Conservation (phyloP, 2,797 vertebrate genomes). For the Chrysocyon brachyurus region DNA sequence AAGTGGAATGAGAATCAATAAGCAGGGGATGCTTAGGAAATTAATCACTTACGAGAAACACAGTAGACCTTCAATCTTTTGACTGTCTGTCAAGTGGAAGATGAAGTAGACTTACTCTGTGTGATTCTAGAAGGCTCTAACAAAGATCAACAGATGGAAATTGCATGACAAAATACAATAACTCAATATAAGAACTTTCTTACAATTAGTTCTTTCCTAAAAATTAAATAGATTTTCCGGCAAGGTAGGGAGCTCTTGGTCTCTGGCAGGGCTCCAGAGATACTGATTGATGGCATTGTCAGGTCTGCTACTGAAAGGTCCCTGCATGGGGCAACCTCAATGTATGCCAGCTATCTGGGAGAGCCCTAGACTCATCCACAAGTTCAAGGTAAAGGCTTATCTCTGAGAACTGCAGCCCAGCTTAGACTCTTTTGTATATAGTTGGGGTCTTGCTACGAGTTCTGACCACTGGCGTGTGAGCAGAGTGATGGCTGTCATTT, state of each 20-base stretch:
- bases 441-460: neutral
- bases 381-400: accelerated
- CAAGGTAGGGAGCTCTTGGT: neutral
- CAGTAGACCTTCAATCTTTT: accelerated
- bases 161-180: accelerated
- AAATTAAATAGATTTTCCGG: neutral
- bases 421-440: neutral
- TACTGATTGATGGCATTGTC: accelerated
- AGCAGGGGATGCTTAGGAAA: neutral
- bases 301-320: accelerated
- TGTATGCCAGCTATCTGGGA: accelerated
- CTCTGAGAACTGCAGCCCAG: neutral
- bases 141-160: neutral
- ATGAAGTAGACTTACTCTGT: neutral
- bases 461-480: neutral
- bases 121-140: neutral
- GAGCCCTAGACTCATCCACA: accelerated
- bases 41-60: neutral
- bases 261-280: neutral
- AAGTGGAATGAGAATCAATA: neutral
- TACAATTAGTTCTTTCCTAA: neutral
- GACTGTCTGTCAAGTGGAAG: neutral
- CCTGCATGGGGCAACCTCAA: accelerated
- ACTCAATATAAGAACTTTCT: neutral
- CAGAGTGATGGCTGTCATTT: accelerated